phyloP scores from a whole-genome alignment of 1,140 invertebrate genomes.

The Heliconius hermathena region DNA sequence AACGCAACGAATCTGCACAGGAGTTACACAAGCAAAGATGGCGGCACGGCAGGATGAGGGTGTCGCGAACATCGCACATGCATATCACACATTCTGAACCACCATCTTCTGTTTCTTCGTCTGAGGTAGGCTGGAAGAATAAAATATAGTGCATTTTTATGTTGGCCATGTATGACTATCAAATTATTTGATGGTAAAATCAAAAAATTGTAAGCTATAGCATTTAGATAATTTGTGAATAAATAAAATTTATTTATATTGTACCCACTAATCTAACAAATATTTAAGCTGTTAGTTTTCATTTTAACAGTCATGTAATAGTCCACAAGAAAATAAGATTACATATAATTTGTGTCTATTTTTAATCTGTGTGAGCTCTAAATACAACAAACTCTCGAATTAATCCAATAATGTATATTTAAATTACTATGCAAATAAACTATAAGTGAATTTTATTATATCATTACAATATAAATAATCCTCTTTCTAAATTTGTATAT shows the following conservation, averaged over 20 bases:
- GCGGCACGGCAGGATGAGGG: constrained; percentile 97
- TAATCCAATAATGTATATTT: background rate
- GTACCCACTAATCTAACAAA: no score
- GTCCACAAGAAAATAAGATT: no score
- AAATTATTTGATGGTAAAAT: no score
- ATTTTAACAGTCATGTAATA: no score
- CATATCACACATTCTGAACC: constrained; percentile 99
- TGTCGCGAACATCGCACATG: constrained; percentile 98
- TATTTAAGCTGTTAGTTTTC: no score
- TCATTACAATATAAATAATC: no score
- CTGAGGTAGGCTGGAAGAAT: constrained; percentile 87
- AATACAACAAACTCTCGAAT: background rate
- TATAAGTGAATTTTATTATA: no score
- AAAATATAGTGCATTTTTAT: constrained; percentile 91
- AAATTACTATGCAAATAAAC: background rate
- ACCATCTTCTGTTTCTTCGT: constrained; percentile 97
- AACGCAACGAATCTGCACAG: constrained; percentile 97
- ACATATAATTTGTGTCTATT: constrained; percentile 83
- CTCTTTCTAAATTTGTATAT: no score
- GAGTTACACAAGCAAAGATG: constrained; percentile 98
- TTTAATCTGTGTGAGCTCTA: constrained; percentile 88
- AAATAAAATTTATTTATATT: no score
- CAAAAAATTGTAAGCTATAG: no score
- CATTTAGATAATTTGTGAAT: no score
- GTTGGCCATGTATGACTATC: no score